Conservation (phyloP, 2,797 vertebrate genomes). For the Limnodromus scolopaceus region DNA sequence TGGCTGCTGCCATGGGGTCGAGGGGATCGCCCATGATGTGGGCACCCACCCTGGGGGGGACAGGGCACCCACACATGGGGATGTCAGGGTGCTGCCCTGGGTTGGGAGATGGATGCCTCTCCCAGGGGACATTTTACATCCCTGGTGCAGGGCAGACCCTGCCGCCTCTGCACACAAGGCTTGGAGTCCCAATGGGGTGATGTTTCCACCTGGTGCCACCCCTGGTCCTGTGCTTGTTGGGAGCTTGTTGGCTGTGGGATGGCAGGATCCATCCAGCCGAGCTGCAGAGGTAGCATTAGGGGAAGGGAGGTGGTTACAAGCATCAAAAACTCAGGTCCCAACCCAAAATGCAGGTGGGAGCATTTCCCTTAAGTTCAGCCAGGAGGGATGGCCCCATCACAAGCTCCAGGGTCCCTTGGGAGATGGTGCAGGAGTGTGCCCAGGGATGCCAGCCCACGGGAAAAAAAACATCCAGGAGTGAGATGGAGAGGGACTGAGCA, state of each 20-base stretch:
- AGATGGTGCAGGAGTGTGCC: background rate
- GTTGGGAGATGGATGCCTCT: accelerated
- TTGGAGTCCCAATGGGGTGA: background rate
- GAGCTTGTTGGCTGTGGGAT: background rate
- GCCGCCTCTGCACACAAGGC: background rate
- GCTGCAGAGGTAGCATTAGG: background rate
- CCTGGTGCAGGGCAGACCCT: background rate
- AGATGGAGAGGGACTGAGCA: accelerated
- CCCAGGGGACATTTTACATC: accelerated
- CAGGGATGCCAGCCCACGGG: background rate
- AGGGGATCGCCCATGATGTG: background rate
- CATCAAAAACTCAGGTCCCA: background rate
- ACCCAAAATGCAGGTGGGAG: background rate
- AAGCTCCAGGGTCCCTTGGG: background rate
- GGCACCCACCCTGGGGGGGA: background rate
- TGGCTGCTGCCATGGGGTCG: background rate
- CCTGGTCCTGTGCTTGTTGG: background rate
- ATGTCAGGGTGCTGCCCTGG: accelerated
- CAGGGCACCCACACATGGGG: background rate
- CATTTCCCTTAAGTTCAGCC: background rate
- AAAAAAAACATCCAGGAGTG: background rate
- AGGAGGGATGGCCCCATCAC: background rate
- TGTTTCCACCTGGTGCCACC: background rate
- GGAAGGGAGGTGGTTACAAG: background rate
- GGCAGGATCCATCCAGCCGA: background rate